Conservation (phyloP, 1,140 invertebrate species). For the Zelostemma sp. region DNA sequence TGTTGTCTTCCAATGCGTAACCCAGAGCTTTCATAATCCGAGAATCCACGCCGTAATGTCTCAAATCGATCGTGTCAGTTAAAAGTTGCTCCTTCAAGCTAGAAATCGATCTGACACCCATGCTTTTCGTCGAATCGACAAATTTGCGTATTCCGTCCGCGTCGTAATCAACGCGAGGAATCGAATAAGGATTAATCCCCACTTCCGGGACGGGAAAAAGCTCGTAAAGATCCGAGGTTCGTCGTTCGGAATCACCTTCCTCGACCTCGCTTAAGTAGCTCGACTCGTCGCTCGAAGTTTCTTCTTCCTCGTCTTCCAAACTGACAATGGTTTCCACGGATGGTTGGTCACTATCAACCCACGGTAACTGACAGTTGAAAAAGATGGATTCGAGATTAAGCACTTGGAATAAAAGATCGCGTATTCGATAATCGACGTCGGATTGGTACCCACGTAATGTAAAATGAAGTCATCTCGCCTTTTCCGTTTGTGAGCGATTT, state of each 20-base stretch:
- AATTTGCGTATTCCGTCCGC: slow-evolving; percentile 55
- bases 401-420: too few relatives aligned
- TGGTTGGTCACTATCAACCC: slow-evolving; percentile 23
- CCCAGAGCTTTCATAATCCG: slow-evolving; percentile 61
- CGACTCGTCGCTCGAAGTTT: neutral
- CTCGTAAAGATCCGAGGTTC: slow-evolving; percentile 28
- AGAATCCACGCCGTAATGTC: slow-evolving; percentile 65
- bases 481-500: too few relatives aligned
- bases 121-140: slow-evolving; percentile 33
- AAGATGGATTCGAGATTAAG: slow-evolving; percentile 22
- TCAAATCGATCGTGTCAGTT: slow-evolving; percentile 53
- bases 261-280: slow-evolving; percentile 40
- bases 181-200: neutral
- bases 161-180: slow-evolving; percentile 23
- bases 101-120: slow-evolving; percentile 48
- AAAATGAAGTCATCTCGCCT: too few relatives aligned
- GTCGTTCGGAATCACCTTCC: slow-evolving; percentile 47
- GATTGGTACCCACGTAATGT: too few relatives aligned
- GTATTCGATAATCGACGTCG: too few relatives aligned
- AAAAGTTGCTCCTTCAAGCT: slow-evolving; percentile 49
- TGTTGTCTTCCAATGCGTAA: slow-evolving; percentile 60
- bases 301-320: slow-evolving; percentile 24
- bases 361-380: slow-evolving; percentile 17
- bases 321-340: slow-evolving; percentile 18
- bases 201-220: slow-evolving; percentile 44